phyloP scores from a whole-genome alignment of 2,888 invertebrate genomes.

The Hylaea fasciaria region DNA sequence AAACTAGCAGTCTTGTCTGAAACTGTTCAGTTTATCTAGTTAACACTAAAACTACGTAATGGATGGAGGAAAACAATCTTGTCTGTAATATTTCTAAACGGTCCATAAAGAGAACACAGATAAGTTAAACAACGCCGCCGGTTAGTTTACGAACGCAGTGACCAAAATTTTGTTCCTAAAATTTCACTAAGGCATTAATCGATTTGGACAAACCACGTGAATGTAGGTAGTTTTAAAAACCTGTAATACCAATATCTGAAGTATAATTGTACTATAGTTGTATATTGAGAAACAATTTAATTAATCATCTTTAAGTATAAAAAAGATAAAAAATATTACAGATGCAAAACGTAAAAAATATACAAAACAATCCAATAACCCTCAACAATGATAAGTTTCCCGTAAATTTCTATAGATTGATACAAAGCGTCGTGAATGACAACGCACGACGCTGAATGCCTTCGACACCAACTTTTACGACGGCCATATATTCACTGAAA shows the following conservation, averaged over 20 bases:
- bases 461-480: slow-evolving; percentile 78
- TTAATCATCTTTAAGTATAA: slow-evolving; percentile 28
- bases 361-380: slow-evolving; percentile 51
- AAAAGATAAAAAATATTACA: slow-evolving; percentile 43
- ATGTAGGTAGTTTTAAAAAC: slow-evolving; percentile 44
- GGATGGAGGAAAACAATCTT: slow-evolving; percentile 19
- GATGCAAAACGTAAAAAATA: slow-evolving; percentile 52
- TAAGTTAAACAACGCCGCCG: slow-evolving; percentile 46
- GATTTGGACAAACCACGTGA: slow-evolving; percentile 13
- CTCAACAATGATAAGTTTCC: slow-evolving; percentile 67
- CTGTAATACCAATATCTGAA: slow-evolving; percentile 14
- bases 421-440: slow-evolving; percentile 75
- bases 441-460: slow-evolving; percentile 72
- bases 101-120: slow-evolving; percentile 45
- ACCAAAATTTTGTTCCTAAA: slow-evolving; percentile 30
- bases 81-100: slow-evolving; percentile 45
- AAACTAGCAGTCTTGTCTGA: background rate
- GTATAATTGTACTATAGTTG: slow-evolving; percentile 1
- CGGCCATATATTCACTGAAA: slow-evolving; percentile 77
- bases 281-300: slow-evolving; percentile 12
- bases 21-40: slow-evolving; percentile 5
- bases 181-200: slow-evolving; percentile 12
- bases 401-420: slow-evolving; percentile 67
- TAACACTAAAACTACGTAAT: slow-evolving; percentile 13
- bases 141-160: slow-evolving; percentile 41